phyloP scores from a whole-genome alignment of 2,113 vertebrate species.

The Myocastor coypus region DNA sequence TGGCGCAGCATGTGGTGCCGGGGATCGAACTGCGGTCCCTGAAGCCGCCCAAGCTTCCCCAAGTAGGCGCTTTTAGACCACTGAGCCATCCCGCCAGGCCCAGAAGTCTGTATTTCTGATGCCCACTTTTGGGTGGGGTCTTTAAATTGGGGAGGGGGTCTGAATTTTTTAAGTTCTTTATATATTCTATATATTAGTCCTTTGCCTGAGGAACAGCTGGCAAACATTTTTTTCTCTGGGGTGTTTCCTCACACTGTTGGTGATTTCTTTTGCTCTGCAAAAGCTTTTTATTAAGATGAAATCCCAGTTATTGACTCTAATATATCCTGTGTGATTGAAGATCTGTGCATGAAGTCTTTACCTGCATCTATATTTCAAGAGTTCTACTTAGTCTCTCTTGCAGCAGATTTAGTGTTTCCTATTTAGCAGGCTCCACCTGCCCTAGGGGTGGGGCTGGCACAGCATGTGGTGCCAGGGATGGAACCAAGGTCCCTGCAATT shows the following conservation, averaged over 20 bases:
- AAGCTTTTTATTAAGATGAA: too few relatives aligned
- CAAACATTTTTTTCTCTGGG: neutral
- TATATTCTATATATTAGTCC: neutral
- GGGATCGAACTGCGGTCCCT: too few relatives aligned
- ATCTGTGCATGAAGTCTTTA: neutral
- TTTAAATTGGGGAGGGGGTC: neutral
- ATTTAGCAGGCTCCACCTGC: too few relatives aligned
- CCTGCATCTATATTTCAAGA: neutral
- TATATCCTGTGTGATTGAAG: neutral
- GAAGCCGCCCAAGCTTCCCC: too few relatives aligned
- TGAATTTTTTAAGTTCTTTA: neutral
- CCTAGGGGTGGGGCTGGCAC: too few relatives aligned
- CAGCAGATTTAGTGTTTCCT: neutral
- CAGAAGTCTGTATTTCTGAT: neutral
- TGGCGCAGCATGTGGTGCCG: too few relatives aligned
- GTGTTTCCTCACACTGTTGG: neutral
- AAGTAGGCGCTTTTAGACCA: too few relatives aligned
- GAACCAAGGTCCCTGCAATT: too few relatives aligned
- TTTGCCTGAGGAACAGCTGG: neutral
- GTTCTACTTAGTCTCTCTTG: neutral
- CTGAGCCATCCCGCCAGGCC: too few relatives aligned
- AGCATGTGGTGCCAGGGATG: too few relatives aligned
- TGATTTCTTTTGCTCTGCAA: too few relatives aligned
- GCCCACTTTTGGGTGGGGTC: neutral
- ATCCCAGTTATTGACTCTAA: neutral